phyloP scores from a whole-genome alignment of 2,113 vertebrate species.

The Bagarius yarrelli region DNA sequence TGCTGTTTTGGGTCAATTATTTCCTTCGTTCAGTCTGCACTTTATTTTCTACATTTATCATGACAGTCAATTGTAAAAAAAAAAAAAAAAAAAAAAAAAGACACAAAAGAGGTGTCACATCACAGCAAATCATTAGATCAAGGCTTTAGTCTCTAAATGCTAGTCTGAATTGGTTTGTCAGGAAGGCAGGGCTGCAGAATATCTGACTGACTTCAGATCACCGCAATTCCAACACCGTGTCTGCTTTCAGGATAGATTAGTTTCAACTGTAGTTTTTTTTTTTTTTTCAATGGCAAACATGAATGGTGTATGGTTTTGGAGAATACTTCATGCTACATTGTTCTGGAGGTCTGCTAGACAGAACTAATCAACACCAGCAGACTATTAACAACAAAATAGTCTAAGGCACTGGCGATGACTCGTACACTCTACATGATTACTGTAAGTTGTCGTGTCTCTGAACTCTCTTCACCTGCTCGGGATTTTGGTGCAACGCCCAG shows the following conservation, averaged over 20 bases:
- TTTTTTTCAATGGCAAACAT: no score
- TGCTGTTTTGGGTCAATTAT: conserved; percentile 50
- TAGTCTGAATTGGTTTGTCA: conserved; percentile 14
- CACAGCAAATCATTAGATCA: conserved; percentile 48
- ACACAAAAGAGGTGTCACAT: no score
- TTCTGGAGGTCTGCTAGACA: not conserved
- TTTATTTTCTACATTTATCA: conserved; percentile 7
- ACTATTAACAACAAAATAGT: not conserved
- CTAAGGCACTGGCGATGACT: not conserved
- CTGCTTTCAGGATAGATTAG: not conserved
- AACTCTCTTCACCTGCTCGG: conserved; percentile 28
- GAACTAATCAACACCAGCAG: not conserved
- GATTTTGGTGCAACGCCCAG: conserved; percentile 31
- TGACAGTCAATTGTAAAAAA: conserved; percentile 30
- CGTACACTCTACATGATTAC: conserved; percentile 4
- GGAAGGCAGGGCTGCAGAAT: not conserved
- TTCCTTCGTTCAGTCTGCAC: not conserved
- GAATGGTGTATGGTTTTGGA: not conserved
- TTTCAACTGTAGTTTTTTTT: not conserved
- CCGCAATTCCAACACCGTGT: not conserved
- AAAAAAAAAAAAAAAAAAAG: no score
- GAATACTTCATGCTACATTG: no score
- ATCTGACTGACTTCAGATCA: not conserved
- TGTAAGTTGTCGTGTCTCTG: conserved; percentile 4
- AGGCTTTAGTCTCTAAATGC: conserved; percentile 44